phyloP scores from a whole-genome alignment of 2,797 vertebrate species.

The Helostoma temminkii region DNA sequence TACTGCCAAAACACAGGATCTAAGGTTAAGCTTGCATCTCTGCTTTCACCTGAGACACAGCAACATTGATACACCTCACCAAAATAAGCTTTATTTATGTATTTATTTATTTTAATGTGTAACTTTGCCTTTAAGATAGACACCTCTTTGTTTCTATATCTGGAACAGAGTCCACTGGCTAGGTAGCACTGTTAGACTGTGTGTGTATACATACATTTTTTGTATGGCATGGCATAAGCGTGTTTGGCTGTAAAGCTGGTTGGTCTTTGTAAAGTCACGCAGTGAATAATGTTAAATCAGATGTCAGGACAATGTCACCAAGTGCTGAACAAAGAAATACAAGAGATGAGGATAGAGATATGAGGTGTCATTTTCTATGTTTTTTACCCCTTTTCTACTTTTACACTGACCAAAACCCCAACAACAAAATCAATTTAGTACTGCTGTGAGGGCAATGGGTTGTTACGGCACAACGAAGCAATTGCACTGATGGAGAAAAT shows the following conservation, averaged over 20 bases:
- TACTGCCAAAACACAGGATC: too few relatives aligned
- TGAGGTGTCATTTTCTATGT: constrained; percentile 25
- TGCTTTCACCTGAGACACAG: too few relatives aligned
- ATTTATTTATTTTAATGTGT: too few relatives aligned
- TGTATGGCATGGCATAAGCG: too few relatives aligned
- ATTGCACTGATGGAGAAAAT: constrained; percentile 33
- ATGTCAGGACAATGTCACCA: not conserved
- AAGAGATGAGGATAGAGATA: constrained; percentile 6
- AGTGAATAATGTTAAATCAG: not conserved
- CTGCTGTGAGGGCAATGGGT: constrained; percentile 66
- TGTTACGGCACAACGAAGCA: constrained; percentile 45
- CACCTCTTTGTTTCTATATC: too few relatives aligned
- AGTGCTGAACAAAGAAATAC: not conserved
- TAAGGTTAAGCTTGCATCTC: too few relatives aligned
- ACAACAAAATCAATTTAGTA: constrained; percentile 60
- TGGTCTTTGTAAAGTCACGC: not conserved
- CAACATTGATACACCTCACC: too few relatives aligned
- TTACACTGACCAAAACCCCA: constrained; percentile 36
- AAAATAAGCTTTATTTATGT: too few relatives aligned
- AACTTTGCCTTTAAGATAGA: too few relatives aligned
- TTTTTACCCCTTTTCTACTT: constrained; percentile 11
- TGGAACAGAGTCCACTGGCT: too few relatives aligned
- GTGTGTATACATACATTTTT: too few relatives aligned
- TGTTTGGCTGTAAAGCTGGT: not conserved
- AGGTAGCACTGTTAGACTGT: too few relatives aligned